Base-by-base conservation (phyloP, 2,888 invertebrate genomes). In the Leptopilina myrica region DNA sequence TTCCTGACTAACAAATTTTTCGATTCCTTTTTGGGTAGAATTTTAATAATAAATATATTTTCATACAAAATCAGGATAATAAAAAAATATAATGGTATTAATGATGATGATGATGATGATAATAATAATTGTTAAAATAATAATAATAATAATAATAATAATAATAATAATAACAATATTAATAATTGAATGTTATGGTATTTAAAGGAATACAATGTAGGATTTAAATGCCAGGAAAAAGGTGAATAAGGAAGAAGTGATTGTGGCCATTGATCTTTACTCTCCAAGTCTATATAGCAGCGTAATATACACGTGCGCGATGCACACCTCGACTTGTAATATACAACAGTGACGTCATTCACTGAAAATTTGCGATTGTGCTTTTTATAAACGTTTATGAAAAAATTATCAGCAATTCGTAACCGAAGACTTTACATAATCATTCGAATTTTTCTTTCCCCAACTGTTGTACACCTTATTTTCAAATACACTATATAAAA, bases 231-330 rank as follows among this genome's bases (percentile, higher is more conserved):
- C 56, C 76, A 49, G 43, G 76, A 26, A 67, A 46, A 49, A 40
- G 40, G 64, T 46, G 49, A 11, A 49, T 49, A 49, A 49, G 46
- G 53, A 67, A 12, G 46, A 26, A 62, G 78, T 77, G 76, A 76
- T 80, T 49, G 43, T 75, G 77, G 59, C 64, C 76, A 80, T 82
- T 78, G 77, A 82, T 82, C 79, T 69, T 56, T 79, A 64, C 62
- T 73, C 76, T 65, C 69, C 15, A 62, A 67, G 62, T 73, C 76
- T 62, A 66, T 75, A 20, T n/a, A 62, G 15, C 20, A 20, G 56
- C 11, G 11, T 49, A 49, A 62, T 20, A 56, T 49, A 20, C n/a
- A 33, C 53, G 69, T 69, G 53, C 46, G 69, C 46, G 69, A 56
- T 56, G 56, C 73, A 56, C 56, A 73, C 73, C 56, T 73, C 33